Conservation (phyloP, 2,888 invertebrate species). For the Tineola bisselliella region DNA sequence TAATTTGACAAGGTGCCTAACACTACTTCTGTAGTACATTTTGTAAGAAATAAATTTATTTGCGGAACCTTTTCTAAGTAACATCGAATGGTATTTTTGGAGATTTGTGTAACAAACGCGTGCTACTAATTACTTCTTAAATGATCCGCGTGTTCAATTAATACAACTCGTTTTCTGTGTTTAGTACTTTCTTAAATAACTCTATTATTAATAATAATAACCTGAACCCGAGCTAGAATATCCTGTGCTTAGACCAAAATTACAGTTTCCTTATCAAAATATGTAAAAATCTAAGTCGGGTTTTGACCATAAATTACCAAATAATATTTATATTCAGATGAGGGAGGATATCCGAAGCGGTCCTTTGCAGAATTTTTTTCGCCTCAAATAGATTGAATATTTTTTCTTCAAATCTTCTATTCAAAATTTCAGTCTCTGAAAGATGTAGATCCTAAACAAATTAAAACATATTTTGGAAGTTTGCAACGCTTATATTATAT, state of each 20-base stretch:
- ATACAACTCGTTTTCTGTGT: neutral
- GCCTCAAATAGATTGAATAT: too few species aligned
- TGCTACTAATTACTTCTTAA: conserved; percentile 27
- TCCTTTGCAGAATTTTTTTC: too few species aligned
- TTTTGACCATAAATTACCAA: neutral
- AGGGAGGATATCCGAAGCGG: too few species aligned
- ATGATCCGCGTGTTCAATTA: conserved; percentile 24
- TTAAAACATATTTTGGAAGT: too few species aligned
- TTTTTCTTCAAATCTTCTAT: too few species aligned
- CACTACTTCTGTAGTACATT: neutral
- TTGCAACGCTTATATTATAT: too few species aligned
- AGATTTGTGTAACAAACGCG: conserved; percentile 26
- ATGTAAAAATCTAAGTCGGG: neutral
- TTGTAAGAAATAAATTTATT: neutral
- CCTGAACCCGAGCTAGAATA: neutral
- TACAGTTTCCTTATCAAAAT: neutral
- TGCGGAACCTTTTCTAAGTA: conserved; percentile 26
- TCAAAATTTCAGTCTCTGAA: too few species aligned
- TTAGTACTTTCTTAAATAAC: too few species aligned
- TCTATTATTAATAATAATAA: too few species aligned
- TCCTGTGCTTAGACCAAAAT: neutral
- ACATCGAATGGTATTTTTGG: conserved; percentile 28
- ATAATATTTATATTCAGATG: conserved; percentile 1
- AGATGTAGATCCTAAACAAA: too few species aligned
- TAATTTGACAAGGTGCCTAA: conserved; percentile 32